Percentiles rank a stretch among this genome's conserved stretches.
These are phyloP conservation scores for Macroteleia sp. DNA, from an alignment of 2,888 invertebrate genomes.

Conservation along the genomic window DNA sequence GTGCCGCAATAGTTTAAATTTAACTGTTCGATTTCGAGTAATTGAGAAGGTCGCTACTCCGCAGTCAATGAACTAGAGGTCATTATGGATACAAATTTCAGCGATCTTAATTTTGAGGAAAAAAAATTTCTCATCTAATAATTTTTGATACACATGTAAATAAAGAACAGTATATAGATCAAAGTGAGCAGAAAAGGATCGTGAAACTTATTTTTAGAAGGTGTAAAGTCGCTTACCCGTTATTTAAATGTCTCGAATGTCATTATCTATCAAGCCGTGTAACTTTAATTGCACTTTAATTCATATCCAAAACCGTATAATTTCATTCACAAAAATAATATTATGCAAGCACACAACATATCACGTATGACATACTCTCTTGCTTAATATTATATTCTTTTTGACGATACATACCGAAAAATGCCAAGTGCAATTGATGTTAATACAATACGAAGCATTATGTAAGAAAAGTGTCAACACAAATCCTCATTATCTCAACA, in stretches of 20 bases:
- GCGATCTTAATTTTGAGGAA: too few relatives aligned
- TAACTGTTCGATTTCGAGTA: conserved; percentile 42
- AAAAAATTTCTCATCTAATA: too few relatives aligned
- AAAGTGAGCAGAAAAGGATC: too few relatives aligned
- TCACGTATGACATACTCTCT: conserved; percentile 20
- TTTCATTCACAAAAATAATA: conserved; percentile 16
- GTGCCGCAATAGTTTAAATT: conserved; percentile 39
- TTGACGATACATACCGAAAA: conserved; percentile 22
- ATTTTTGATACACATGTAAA: too few relatives aligned
- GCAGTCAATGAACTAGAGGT: conserved; percentile 44
- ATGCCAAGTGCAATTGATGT: conserved; percentile 35
- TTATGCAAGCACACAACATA: conserved; percentile 11
- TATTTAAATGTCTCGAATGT: too few relatives aligned
- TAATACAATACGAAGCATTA: conserved; percentile 21
- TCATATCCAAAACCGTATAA: neutral
- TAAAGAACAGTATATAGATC: too few relatives aligned
- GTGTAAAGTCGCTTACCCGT: too few relatives aligned
- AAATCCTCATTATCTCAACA: conserved; percentile 31
- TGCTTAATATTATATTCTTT: conserved; percentile 31
- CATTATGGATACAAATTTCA: neutral
- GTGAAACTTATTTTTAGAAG: too few relatives aligned
- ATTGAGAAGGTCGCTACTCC: conserved; percentile 38
- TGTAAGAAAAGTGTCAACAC: conserved; percentile 43
- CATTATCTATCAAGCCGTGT: neutral
- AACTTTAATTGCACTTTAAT: neutral